Evolutionary conservation across 2,113 vertebrate species (phyloP).

Genomic region (Cervus canadensis): DNA sequence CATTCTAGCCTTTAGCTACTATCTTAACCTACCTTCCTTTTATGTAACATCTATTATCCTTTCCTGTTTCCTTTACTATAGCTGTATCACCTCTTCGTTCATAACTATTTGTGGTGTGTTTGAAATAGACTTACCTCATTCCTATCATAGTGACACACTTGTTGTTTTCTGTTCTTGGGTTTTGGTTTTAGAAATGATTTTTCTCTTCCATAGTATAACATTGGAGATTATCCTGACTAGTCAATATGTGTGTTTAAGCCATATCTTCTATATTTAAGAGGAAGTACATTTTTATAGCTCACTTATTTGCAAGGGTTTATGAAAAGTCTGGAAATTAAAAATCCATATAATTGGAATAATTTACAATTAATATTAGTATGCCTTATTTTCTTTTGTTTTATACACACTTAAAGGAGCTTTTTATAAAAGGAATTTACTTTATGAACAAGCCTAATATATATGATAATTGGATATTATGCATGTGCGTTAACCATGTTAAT

Average conservation of each 20-base stretch:
- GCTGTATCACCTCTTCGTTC: not conserved
- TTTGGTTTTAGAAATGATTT: not conserved
- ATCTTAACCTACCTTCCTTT: not conserved
- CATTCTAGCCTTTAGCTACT: not conserved
- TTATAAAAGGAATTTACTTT: not conserved
- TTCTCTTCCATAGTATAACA: not conserved
- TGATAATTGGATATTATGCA: not conserved
- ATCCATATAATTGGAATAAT: not conserved
- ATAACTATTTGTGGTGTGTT: not conserved
- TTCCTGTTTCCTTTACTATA: not conserved
- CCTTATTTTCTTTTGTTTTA: not conserved
- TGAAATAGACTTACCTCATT: not conserved
- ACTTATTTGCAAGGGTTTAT: not conserved
- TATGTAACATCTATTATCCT: not conserved
- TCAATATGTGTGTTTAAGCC: not conserved
- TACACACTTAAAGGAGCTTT: not conserved
- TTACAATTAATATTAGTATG: not conserved
- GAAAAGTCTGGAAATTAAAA: slow-evolving; percentile 5
- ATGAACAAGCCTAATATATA: not conserved
- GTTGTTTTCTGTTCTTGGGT: not conserved
- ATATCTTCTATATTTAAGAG: not conserved
- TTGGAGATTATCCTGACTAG: not conserved
- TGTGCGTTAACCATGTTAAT: not conserved
- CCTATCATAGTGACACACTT: not conserved
- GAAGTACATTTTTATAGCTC: not conserved